Evolutionary conservation across 2,888 invertebrate species (phyloP), one percentile per base, ranked within the genome.

Genomic region (Papilio protenor): DNA sequence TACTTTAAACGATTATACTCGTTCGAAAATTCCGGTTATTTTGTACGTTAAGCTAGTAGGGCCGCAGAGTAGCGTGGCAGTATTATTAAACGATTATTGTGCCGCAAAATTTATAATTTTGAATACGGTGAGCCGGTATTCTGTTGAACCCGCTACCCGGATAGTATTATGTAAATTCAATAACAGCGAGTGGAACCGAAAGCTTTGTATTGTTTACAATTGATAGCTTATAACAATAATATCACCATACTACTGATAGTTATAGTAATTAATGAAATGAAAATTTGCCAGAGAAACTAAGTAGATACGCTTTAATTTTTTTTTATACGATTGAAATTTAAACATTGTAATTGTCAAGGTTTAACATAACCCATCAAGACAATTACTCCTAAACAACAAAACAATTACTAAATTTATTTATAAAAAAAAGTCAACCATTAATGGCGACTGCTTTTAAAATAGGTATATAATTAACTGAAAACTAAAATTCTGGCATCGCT

Each of bases 81-180:
- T 85, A 87, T 89, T 91, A 87, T 84, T 85, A 88, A 89, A 88
- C 87, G 92, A 93, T 93, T 93, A 92, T 84, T 83, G 85, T 87
- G 86, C 83, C 85, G 83, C 83, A 83, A 89, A 91, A 92, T 92
- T 91, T 89, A 89, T 87, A 91, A 89, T 90, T 89, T 89, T 87
- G 84, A 70, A 79, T 76, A 79, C 78, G 78, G 78, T 83, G 84
- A 84, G 66, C 66, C 83, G 82, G 81, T 80, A 75, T 85, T 87
- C 84, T 89, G 87, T 88, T 87, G 86, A 86, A 86, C 86, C 82
- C 81, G 82, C 86, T 85, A 84, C 84, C 82, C 81, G 86, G 87
- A 86, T 87, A 86, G 88, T 87, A 85, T 90, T 92, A 92, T 92
- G 90, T 88, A 90, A 91, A 92, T 92, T 88, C 87, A 89, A 89